Conservation (phyloP, 1,140 invertebrate species). For the Diplogasteroides magnus region DNA sequence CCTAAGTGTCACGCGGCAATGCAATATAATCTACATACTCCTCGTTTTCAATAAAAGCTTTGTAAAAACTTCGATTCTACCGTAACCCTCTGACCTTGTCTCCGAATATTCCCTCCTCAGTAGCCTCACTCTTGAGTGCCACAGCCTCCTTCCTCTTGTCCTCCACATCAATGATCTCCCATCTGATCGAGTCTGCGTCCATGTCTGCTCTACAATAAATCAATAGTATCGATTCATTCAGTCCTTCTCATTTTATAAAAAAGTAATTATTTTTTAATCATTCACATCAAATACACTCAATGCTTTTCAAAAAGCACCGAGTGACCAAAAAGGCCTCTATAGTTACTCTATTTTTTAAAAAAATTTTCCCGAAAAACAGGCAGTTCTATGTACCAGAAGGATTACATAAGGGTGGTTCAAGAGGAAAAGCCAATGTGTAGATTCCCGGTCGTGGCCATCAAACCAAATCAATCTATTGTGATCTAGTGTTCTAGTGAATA, state of each 20-base stretch:
- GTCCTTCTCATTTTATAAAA: too few relatives aligned
- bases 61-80: neutral
- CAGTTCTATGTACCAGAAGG: too few relatives aligned
- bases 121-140: neutral
- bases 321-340: neutral
- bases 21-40: neutral
- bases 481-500: too few relatives aligned
- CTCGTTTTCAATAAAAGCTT: neutral
- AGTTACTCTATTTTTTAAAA: neutral
- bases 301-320: neutral
- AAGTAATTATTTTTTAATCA: too few relatives aligned
- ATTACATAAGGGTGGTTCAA: too few relatives aligned
- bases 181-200: conserved; percentile 40
- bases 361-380: neutral
- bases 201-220: conserved; percentile 43
- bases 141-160: conserved; percentile 24
- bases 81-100: neutral
- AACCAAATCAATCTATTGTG: neutral
- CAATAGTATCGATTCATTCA: too few relatives aligned
- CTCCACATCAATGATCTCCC: conserved; percentile 45
- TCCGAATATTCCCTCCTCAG: neutral
- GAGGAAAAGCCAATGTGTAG: neutral
- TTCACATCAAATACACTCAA: neutral
- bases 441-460: neutral
- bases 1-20: neutral